A percentile compares a stretch with the other conserved stretches of the same genome.
Conservation (phyloP, 2,113 vertebrate species). For the Corydoras sp. region DNA sequence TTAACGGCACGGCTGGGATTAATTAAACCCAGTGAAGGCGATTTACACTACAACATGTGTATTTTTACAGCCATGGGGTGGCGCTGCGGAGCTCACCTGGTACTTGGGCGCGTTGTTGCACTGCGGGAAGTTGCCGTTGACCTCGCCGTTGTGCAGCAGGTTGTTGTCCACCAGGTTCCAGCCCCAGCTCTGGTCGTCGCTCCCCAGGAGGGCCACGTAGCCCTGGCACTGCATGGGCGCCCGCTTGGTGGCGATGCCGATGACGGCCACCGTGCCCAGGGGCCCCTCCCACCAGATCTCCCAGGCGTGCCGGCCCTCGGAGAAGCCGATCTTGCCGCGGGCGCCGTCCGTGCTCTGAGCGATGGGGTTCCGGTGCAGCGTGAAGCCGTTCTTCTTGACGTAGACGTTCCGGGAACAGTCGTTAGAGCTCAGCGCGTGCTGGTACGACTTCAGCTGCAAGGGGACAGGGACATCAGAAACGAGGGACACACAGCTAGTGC, state of each 20-base stretch:
- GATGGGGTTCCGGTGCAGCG: slow-evolving; percentile 95
- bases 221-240: slow-evolving; percentile 97
- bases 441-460: slow-evolving; percentile 84
- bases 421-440: slow-evolving; percentile 91
- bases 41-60: no score
- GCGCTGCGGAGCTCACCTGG: slow-evolving; percentile 67
- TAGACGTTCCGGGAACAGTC: slow-evolving; percentile 98
- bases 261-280: slow-evolving; percentile 93
- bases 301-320: slow-evolving; percentile 94
- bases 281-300: slow-evolving; percentile 99
- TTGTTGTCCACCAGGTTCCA: slow-evolving; percentile 99
- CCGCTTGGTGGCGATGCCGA: slow-evolving; percentile 92
- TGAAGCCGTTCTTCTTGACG: slow-evolving; percentile 98
- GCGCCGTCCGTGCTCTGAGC: slow-evolving; percentile 97
- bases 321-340: slow-evolving; percentile 93
- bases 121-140: slow-evolving; percentile 95
- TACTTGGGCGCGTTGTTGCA: slow-evolving; percentile 99
- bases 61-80: no score
- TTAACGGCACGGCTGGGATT: no score
- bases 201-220: slow-evolving; percentile 92
- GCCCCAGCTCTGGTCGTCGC: slow-evolving; percentile 98
- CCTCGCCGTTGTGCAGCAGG: slow-evolving; percentile 93
- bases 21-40: no score
- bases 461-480: not conserved
- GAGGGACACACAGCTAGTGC: no score